Percentiles rank a stretch among this genome's conserved stretches.
phyloP scores from a whole-genome alignment of 2,888 invertebrate species.

The Philereme transversata region DNA sequence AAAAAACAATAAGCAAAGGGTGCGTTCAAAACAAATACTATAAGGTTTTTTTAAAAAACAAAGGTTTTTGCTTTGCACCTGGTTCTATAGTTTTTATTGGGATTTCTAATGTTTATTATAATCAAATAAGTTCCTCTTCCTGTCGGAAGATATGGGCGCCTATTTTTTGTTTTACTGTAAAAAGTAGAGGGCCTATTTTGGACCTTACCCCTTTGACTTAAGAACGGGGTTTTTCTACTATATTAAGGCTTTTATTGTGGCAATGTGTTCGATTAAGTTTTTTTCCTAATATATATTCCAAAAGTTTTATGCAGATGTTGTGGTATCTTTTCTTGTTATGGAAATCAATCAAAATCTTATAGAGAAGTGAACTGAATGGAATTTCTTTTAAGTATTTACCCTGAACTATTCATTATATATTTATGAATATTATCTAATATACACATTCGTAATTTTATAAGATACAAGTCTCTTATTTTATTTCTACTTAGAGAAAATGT shows the following conservation, averaged over 20 bases:
- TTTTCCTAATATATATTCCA: slow-evolving; percentile 60
- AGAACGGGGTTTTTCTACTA: slow-evolving; percentile 28
- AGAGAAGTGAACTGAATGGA: not conserved
- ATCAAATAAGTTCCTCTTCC: slow-evolving; percentile 83
- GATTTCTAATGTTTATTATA: slow-evolving; percentile 75
- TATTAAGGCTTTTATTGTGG: slow-evolving; percentile 59
- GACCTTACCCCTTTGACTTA: slow-evolving; percentile 44
- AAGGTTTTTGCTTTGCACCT: slow-evolving; percentile 66
- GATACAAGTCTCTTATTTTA: too few relatives aligned
- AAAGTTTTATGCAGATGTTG: slow-evolving; percentile 72
- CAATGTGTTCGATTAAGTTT: slow-evolving; percentile 70
- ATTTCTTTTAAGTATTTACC: not conserved
- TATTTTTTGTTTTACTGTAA: slow-evolving; percentile 55
- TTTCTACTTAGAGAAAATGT: too few relatives aligned
- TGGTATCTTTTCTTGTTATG: slow-evolving; percentile 34
- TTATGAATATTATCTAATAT: not conserved
- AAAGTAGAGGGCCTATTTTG: slow-evolving; percentile 44
- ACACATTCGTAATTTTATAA: not conserved
- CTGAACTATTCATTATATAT: not conserved
- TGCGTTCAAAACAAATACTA: slow-evolving; percentile 63
- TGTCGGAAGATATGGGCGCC: slow-evolving; percentile 78
- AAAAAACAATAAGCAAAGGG: slow-evolving; percentile 22
- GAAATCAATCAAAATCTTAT: slow-evolving; percentile 7
- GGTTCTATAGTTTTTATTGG: slow-evolving; percentile 68
- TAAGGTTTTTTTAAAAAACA: slow-evolving; percentile 56